Conservation (phyloP, 1,140 invertebrate genomes). For the Tetramorium alpestre region DNA sequence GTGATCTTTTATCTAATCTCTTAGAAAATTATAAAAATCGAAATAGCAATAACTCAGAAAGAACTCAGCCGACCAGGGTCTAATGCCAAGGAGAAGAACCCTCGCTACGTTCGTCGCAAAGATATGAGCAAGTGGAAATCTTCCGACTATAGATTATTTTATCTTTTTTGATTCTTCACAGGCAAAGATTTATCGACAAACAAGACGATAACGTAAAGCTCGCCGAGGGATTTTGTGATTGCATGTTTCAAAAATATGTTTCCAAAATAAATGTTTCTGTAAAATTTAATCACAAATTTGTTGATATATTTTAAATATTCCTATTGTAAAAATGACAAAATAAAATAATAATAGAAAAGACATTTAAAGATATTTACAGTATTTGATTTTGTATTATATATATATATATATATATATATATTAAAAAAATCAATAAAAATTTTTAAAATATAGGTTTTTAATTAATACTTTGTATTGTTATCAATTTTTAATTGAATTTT, state of each 20-base stretch:
- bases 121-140: conserved; percentile 69
- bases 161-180: conserved; percentile 28
- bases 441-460: too few species aligned
- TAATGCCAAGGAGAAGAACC: conserved; percentile 72
- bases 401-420: neutral
- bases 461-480: too few species aligned
- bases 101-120: conserved; percentile 21
- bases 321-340: neutral
- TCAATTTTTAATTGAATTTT: too few species aligned
- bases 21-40: conserved; percentile 55
- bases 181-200: neutral
- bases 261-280: neutral
- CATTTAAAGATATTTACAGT: neutral
- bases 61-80: conserved; percentile 58
- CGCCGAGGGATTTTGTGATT: neutral
- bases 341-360: neutral
- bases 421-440: too few species aligned
- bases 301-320: neutral
- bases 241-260: neutral
- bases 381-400: neutral
- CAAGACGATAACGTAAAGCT: conserved; percentile 48
- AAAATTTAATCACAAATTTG: conserved; percentile 14
- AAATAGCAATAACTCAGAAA: conserved; percentile 45
- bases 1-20: conserved; percentile 72
- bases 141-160: conserved; percentile 56